Evolutionary conservation across 2,888 invertebrate species (phyloP), one percentile per base, ranked within the genome.

Genomic region (Eretmocerus hayati): DNA sequence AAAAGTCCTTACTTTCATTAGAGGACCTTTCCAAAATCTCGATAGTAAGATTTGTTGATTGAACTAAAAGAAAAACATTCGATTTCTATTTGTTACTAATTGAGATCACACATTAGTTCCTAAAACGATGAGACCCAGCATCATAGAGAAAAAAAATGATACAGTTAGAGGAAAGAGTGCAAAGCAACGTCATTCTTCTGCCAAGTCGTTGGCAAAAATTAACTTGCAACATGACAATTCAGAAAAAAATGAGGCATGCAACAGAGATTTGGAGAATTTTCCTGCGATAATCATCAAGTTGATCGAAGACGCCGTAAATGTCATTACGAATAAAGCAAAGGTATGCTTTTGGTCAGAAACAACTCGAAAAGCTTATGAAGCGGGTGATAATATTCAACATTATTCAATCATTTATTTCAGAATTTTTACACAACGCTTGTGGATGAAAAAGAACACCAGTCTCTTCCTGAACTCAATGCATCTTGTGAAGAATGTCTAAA

Each of bases 1-100:
- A 16, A 36, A 31, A 15, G 22, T 16, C 32, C 46, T 48, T n/a
- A n/a, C 32, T 3, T 40, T 47, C 32, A 23, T 50, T 13, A 38
- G 48, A 38, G 36, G 41, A 21, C 50, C 50, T 16, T 33, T 54
- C 46, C 52, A 50, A 18, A 20, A 33, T 16, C 36, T 48, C 5
- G 31, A 52, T 16, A 46, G 52, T 52, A 46, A 23, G 37, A 9
- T 11, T 11, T 11, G 26, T 26, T 26, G n/a, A n/a, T n/a, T n/a
- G n/a, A n/a, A n/a, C n/a, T n/a, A n/a, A n/a, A n/a, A n/a, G n/a
- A n/a, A n/a, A n/a, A n/a, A n/a, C n/a, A n/a, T n/a, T n/a, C n/a
- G n/a, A n/a, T n/a, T n/a, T n/a, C n/a, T n/a, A n/a, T n/a, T n/a
- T n/a, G n/a, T n/a, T n/a, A n/a, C n/a, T n/a, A n/a, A n/a, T n/a